Evolutionary conservation across 1,140 invertebrate species (phyloP), one percentile per base, ranked within the genome.

Genomic region (Pseudobourletiella spinata): DNA sequence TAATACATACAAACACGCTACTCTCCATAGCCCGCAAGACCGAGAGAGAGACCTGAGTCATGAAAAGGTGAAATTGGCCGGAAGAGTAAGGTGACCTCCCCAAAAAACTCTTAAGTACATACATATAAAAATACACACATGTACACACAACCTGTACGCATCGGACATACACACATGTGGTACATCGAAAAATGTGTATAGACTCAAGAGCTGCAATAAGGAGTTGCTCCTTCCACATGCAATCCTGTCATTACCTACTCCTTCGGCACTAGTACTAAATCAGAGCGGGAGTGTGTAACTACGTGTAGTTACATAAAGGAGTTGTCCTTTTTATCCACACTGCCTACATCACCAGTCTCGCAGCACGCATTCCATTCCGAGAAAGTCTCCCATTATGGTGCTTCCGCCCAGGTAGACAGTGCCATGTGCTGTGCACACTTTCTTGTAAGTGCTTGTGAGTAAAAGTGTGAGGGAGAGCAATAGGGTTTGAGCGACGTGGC

Each of bases 231-330:
- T 24, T 59, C 50, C 16, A 28, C 57, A 59, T 59, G 57, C 57
- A 59, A 59, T 59, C 57, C 18, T 48, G 43, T 59, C 57, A 59
- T 59, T 59, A 57, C 56, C 56, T 43, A 39, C 39, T 42, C 39
- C 2, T 26, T 57, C 29, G 16, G n/a, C 35, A 39, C 35, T 11
- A 11, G n/a, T 39, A 11, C n/a, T 8, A 8, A 11, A 16, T 8
- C 43, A 46, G n/a, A 11, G 4, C 24, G 43, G n/a, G n/a, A 11
- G 43, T 18, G 4, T n/a, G n/a, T 4, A 18, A 6, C 4, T 46
- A 22, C 24, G n/a, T 46, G n/a, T 46, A 22, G 4, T 46, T 4
- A 8, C 4, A n/a, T 46, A 46, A 16, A 18, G 43, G 4, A 39
- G 8, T 11, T 11, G 35, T 8, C 8, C 8, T 39, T 39, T 39